Conservation (phyloP, 2,888 invertebrate species). For the Pterostichus niger region DNA sequence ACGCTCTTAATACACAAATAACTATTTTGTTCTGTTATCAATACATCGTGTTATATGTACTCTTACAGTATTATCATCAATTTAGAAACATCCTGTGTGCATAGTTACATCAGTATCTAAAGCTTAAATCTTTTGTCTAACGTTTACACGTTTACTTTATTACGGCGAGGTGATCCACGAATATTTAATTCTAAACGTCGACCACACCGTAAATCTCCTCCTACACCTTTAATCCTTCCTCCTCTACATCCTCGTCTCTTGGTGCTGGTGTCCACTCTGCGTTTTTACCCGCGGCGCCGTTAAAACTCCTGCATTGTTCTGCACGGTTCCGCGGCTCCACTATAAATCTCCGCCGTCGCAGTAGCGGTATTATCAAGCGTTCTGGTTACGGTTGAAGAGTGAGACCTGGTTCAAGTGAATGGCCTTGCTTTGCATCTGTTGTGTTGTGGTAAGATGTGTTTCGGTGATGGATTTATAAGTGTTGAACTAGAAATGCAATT, state of each 20-base stretch:
- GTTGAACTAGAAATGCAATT: conserved; percentile 24
- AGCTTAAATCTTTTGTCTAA: too few relatives aligned
- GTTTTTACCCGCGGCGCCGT: not conserved
- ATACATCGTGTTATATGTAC: too few relatives aligned
- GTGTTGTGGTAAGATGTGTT: conserved; percentile 33
- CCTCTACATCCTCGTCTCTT: not conserved
- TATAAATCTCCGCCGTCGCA: not conserved
- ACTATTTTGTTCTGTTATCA: too few relatives aligned
- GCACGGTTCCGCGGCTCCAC: not conserved
- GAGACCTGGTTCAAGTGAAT: conserved; percentile 13
- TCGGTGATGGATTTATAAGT: conserved; percentile 42
- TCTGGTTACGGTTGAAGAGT: conserved; percentile 11
- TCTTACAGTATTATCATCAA: too few relatives aligned
- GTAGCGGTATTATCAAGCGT: conserved; percentile 8
- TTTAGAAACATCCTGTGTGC: too few relatives aligned
- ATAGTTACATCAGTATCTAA: too few relatives aligned
- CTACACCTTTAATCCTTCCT: not conserved
- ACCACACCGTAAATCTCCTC: too few relatives aligned
- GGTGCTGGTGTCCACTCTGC: not conserved
- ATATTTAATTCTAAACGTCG: too few relatives aligned
- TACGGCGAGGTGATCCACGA: too few relatives aligned
- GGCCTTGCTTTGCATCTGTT: conserved; percentile 34
- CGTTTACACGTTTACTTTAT: too few relatives aligned
- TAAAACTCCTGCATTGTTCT: conserved; percentile 8
- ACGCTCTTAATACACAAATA: too few relatives aligned